Conservation (phyloP, 1,140 invertebrate species). For the Temnothorax curvispinosus region DNA sequence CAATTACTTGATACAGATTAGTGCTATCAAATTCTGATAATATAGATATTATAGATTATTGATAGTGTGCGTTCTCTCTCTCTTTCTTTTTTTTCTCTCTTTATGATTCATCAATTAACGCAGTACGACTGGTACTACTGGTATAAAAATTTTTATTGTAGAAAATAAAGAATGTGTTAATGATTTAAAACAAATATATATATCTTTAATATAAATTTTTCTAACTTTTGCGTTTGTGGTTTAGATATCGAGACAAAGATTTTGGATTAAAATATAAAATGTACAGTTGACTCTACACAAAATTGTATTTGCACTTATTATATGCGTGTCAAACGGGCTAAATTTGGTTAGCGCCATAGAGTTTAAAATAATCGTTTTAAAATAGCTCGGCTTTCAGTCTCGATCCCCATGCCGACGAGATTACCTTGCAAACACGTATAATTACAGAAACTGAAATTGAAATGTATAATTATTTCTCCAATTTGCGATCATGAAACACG, state of each 20-base stretch:
- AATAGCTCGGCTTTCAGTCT: neutral
- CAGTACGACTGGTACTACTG: neutral
- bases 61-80: neutral
- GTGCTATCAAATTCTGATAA: neutral
- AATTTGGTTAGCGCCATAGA: neutral
- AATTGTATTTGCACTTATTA: neutral
- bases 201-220: neutral
- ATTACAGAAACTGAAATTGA: neutral
- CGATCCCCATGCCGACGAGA: neutral
- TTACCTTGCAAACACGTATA: neutral
- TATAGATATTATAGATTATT: neutral
- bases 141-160: neutral
- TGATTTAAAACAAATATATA: neutral
- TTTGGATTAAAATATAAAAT: neutral
- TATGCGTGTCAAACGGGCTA: neutral
- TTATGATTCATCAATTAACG: neutral
- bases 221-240: neutral
- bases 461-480: slow-evolving; percentile 31
- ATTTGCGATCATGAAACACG: slow-evolving; percentile 6
- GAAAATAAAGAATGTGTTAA: neutral
- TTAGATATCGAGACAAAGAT: neutral
- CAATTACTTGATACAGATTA: neutral
- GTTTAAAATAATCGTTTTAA: neutral
- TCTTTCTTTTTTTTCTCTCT: neutral
- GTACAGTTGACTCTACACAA: neutral